Evolutionary conservation across 2,888 invertebrate genomes (phyloP).

Genomic region (Eupithecia subumbrata): DNA sequence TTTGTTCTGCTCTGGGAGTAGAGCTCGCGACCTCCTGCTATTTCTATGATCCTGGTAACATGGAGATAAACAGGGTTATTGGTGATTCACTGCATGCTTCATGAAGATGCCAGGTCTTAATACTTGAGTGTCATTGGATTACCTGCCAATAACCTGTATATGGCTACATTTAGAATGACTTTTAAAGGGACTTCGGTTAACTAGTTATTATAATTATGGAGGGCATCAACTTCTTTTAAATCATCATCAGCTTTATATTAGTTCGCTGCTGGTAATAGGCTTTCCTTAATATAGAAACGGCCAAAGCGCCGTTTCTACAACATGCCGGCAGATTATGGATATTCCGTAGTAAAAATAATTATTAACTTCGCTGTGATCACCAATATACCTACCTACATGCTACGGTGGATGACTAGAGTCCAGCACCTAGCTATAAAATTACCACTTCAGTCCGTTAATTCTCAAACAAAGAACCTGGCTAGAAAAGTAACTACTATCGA

Average conservation of each 20-base stretch:
- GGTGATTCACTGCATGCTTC: no score
- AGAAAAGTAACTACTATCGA: slow-evolving; percentile 1
- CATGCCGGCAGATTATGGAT: not conserved
- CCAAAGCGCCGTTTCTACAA: not conserved
- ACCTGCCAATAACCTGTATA: no score
- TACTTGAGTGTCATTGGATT: no score
- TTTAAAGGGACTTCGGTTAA: not conserved
- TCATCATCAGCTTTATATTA: no score
- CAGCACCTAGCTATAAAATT: not conserved
- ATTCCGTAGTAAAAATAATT: not conserved
- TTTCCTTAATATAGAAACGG: no score
- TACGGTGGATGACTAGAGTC: not conserved
- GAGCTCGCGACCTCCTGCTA: slow-evolving; percentile 93
- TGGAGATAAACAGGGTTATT: not conserved
- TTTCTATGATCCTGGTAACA: slow-evolving; percentile 80
- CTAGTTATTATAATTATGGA: not conserved
- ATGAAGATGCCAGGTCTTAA: no score
- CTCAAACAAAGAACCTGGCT: slow-evolving; percentile 1
- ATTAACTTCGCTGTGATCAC: no score
- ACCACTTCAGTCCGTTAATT: not conserved
- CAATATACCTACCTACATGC: no score
- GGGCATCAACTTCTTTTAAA: no score
- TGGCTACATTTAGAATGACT: not conserved
- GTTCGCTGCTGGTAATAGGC: no score
- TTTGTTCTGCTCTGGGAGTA: slow-evolving; percentile 93